Evolutionary conservation across 2,888 invertebrate genomes (phyloP).

Genomic region (Orchesellides sinensis): DNA sequence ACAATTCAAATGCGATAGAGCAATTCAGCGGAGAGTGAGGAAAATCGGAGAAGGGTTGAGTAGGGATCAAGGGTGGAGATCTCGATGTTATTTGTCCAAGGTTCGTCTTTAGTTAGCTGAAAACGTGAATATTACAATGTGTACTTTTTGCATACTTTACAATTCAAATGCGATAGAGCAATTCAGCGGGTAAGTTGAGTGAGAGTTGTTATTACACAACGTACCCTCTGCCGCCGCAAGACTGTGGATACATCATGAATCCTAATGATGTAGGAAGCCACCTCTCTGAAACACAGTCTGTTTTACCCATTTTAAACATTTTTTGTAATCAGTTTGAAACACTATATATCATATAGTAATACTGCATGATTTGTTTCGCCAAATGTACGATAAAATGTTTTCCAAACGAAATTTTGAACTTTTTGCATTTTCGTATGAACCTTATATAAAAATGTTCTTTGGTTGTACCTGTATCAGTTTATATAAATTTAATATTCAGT

Average conservation of each 20-base stretch:
- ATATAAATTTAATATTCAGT: constrained; percentile 39
- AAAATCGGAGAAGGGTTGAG: constrained; percentile 76
- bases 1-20: background rate
- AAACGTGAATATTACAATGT: constrained; percentile 30
- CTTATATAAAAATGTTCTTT: background rate
- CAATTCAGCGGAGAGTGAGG: constrained; percentile 74
- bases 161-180: background rate
- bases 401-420: constrained; percentile 33
- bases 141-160: background rate
- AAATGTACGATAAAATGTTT: background rate
- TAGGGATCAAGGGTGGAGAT: constrained; percentile 73
- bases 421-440: constrained; percentile 2
- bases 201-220: background rate
- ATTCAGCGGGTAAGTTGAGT: constrained; percentile 30
- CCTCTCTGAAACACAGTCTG: constrained; percentile 2
- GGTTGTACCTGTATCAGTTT: constrained; percentile 3
- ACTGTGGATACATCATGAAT: constrained; percentile 20
- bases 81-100: constrained; percentile 67
- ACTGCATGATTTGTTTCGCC: constrained; percentile 11
- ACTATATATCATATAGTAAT: background rate
- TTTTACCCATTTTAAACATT: constrained; percentile 10
- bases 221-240: constrained; percentile 10
- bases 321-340: constrained; percentile 29
- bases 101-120: constrained; percentile 53
- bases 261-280: constrained; percentile 41